A percentile compares a stretch with the other conserved stretches of the same genome.
phyloP scores from a whole-genome alignment of 1,140 invertebrate species.

The Drosophila eugracilis region DNA sequence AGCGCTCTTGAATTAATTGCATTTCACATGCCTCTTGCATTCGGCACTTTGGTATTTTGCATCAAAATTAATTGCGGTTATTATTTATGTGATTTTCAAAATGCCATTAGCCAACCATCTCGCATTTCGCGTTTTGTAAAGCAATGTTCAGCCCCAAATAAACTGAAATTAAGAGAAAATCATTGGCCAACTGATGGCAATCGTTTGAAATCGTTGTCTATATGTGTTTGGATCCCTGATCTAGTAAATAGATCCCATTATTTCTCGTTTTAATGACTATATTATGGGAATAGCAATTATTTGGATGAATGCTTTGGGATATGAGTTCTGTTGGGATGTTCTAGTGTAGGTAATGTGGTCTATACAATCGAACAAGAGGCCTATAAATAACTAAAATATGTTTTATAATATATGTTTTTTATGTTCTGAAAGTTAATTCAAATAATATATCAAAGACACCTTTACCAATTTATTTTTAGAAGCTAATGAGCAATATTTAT shows the following conservation, averaged over 20 bases:
- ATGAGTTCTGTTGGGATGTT: background rate
- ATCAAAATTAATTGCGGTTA: slow-evolving; percentile 70
- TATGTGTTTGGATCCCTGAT: slow-evolving; percentile 5
- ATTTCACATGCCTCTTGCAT: slow-evolving; percentile 72
- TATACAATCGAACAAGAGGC: background rate
- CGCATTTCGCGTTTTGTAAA: slow-evolving; percentile 21
- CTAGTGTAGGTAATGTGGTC: background rate
- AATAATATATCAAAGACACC: too few species aligned
- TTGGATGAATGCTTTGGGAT: slow-evolving; percentile 1
- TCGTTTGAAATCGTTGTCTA: slow-evolving; percentile 15
- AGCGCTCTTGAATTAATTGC: slow-evolving; percentile 75
- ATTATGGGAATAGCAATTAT: slow-evolving; percentile 25
- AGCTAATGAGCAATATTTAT: too few species aligned
- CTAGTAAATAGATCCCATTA: slow-evolving; percentile 13
- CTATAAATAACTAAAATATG: background rate
- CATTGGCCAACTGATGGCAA: slow-evolving; percentile 25
- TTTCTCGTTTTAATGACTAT: slow-evolving; percentile 23
- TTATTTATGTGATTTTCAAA: slow-evolving; percentile 66
- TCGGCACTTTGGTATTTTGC: slow-evolving; percentile 59
- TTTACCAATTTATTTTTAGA: background rate
- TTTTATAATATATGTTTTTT: background rate
- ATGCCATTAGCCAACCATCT: slow-evolving; percentile 30
- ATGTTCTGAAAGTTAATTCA: background rate
- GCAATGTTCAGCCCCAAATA: slow-evolving; percentile 17
- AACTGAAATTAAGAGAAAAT: slow-evolving; percentile 21